Percentiles rank a stretch among this genome's conserved stretches.
phyloP scores from a whole-genome alignment of 2,113 vertebrate genomes.

The Caretta caretta region DNA sequence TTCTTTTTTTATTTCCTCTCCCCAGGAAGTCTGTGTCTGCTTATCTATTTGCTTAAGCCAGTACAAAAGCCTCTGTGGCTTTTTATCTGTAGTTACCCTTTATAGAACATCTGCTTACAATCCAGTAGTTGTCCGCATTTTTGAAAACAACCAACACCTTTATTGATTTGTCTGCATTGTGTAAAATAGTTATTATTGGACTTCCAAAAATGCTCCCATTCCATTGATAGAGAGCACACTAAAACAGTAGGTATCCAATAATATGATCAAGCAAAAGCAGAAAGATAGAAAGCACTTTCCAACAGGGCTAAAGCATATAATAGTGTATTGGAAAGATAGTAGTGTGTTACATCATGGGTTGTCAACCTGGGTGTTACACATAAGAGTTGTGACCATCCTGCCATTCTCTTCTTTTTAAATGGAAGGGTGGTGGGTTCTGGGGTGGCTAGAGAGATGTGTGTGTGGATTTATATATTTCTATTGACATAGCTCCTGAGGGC shows the following conservation, averaged over 20 bases:
- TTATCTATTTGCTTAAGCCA: slow-evolving; percentile 22
- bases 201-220: not conserved
- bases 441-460: not conserved
- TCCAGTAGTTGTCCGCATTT: not conserved
- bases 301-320: not conserved
- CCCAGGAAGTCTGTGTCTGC: slow-evolving; percentile 9
- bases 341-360: fast-evolving
- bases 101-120: not conserved
- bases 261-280: not conserved
- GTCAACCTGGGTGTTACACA: not conserved
- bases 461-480: slow-evolving; percentile 52
- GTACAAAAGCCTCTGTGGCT: not conserved
- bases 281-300: not conserved
- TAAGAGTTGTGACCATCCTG: not conserved
- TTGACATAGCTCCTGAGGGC: slow-evolving; percentile 27
- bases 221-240: not conserved
- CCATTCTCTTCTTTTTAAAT: not conserved
- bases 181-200: not conserved
- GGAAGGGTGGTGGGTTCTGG: not conserved
- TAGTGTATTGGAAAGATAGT: not conserved
- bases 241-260: not conserved
- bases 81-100: slow-evolving; percentile 5
- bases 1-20: not conserved
- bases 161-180: not conserved
- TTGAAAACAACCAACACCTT: not conserved